A percentile compares a stretch with the other conserved stretches of the same genome.
These are phyloP conservation scores for Pseudochaenichthys georgianus DNA, from an alignment of 2,797 vertebrate species.

Conservation along the genomic window DNA sequence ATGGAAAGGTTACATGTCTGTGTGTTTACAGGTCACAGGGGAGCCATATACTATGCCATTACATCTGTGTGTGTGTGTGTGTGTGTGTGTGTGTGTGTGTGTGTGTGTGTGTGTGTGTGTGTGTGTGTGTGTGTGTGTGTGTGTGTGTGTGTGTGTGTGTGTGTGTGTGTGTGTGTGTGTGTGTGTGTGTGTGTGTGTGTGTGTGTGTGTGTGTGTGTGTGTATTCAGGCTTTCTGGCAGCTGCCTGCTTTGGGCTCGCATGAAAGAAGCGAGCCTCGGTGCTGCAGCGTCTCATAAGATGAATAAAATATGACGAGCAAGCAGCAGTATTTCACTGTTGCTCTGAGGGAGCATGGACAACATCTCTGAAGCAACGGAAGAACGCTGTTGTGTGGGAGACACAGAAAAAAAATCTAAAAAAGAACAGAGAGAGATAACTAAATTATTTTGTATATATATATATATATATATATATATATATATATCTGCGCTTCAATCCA, in stretches of 20 bases:
- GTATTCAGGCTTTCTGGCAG: slow-evolving; percentile 68
- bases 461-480: no score
- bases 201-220: slow-evolving; percentile 34
- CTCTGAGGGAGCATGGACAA: slow-evolving; percentile 72
- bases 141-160: slow-evolving; percentile 15
- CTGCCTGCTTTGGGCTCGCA: slow-evolving; percentile 65
- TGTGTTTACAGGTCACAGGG: slow-evolving; percentile 36
- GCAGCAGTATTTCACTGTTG: slow-evolving; percentile 57
- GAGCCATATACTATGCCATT: slow-evolving; percentile 25
- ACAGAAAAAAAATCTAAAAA: slow-evolving; percentile 27
- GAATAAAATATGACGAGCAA: slow-evolving; percentile 85
- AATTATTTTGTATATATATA: slow-evolving; percentile 26
- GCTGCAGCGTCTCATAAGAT: slow-evolving; percentile 74
- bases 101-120: slow-evolving; percentile 9
- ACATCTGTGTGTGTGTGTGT: slow-evolving; percentile 28
- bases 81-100: slow-evolving; percentile 33
- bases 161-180: slow-evolving; percentile 29
- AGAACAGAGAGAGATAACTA: neutral
- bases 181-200: slow-evolving; percentile 29
- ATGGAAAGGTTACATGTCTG: slow-evolving; percentile 23
- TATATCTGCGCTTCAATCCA: slow-evolving; percentile 5
- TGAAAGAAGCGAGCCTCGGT: slow-evolving; percentile 58
- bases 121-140: slow-evolving; percentile 31
- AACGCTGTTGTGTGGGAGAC: slow-evolving; percentile 17
- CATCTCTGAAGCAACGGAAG: slow-evolving; percentile 48